These are phyloP conservation scores for Neotoma lepida DNA, from an alignment of 2,113 vertebrate species.

Conservation along the genomic window DNA sequence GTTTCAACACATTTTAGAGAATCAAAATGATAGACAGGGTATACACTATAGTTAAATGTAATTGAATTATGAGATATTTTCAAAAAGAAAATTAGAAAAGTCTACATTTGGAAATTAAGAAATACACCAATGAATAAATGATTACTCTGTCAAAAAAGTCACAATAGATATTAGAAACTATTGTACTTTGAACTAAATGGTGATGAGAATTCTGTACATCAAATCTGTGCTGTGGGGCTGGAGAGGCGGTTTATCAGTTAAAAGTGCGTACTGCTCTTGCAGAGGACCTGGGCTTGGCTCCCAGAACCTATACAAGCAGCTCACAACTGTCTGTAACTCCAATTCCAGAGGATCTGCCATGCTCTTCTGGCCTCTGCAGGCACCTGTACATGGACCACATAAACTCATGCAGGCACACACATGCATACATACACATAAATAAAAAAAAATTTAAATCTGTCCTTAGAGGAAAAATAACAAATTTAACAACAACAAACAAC, in stretches of 20 bases:
- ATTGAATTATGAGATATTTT: neutral
- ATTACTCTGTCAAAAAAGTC: neutral
- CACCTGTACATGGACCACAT: neutral
- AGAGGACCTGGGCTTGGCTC: neutral
- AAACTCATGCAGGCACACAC: neutral
- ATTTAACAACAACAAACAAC: neutral
- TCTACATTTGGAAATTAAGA: slow-evolving; percentile 15
- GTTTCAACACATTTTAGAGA: neutral
- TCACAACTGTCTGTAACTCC: neutral
- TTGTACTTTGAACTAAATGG: neutral
- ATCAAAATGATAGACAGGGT: neutral
- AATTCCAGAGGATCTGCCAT: neutral
- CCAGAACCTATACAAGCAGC: neutral
- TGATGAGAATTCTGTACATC: neutral
- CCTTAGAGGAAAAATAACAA: neutral
- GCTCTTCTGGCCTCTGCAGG: neutral
- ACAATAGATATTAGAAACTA: slow-evolving; percentile 4
- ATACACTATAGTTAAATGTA: slow-evolving; percentile 1
- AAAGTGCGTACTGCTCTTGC: neutral
- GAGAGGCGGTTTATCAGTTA: neutral
- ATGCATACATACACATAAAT: neutral
- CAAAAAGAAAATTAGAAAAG: neutral
- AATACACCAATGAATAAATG: neutral
- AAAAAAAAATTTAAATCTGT: neutral
- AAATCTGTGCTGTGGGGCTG: neutral